Percentiles rank a stretch among this genome's conserved stretches.
These are phyloP conservation scores for Alces alces DNA, from an alignment of 2,113 vertebrate species.

Conservation along the genomic window DNA sequence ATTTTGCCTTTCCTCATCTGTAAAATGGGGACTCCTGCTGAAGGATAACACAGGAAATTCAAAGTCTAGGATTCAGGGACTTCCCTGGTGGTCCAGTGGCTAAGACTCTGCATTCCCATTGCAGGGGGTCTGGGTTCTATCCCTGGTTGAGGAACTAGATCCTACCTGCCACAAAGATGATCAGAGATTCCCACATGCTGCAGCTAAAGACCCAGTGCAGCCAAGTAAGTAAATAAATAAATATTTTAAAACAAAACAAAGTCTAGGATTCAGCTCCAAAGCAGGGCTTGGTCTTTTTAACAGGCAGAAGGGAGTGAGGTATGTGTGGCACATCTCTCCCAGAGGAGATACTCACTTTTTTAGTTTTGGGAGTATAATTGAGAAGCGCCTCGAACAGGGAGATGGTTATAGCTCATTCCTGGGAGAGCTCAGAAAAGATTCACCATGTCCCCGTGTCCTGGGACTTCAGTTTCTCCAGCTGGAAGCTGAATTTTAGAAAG, in stretches of 20 bases:
- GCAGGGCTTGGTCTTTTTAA: not conserved
- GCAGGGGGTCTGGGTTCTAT: not conserved
- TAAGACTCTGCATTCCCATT: not conserved
- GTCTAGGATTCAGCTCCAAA: not conserved
- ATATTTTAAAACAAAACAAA: not conserved
- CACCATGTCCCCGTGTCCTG: not conserved
- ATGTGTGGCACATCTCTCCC: not conserved
- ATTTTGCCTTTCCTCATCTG: not conserved
- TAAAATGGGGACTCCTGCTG: not conserved
- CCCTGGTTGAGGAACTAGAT: not conserved
- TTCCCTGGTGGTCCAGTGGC: not conserved
- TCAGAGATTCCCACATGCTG: not conserved
- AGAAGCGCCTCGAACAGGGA: not conserved
- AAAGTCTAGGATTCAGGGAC: not conserved
- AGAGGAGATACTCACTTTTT: not conserved
- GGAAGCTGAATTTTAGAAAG: not conserved
- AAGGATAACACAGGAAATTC: not conserved
- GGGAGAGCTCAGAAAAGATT: not conserved
- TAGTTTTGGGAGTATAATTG: not conserved
- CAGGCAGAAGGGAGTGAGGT: not conserved
- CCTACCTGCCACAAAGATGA: not conserved
- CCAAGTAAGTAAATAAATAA: not conserved
- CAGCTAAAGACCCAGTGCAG: not conserved
- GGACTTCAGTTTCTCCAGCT: not conserved
- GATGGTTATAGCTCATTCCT: not conserved